Evolutionary conservation across 2,797 vertebrate genomes (phyloP).

Genomic region (Sebastolobus alascanus): DNA sequence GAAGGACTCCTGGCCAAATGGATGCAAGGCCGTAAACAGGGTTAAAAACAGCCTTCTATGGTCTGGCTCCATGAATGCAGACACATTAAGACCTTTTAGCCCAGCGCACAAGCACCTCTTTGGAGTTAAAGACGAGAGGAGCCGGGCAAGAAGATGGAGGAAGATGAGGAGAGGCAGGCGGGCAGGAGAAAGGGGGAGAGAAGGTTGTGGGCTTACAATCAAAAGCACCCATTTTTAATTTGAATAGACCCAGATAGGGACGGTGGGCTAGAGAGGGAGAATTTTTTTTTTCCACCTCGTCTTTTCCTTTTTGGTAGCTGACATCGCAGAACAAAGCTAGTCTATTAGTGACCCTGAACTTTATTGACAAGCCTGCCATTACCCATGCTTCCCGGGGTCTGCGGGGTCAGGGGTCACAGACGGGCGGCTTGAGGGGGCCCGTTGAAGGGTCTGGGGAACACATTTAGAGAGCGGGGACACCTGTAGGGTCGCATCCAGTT

Average conservation of each 20-base stretch:
- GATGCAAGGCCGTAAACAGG: constrained; percentile 96
- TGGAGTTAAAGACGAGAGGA: constrained; percentile 84
- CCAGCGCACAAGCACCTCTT: constrained; percentile 89
- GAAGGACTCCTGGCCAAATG: constrained; percentile 93
- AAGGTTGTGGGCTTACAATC: constrained; percentile 88
- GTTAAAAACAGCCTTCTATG: constrained; percentile 91
- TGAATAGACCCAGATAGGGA: constrained; percentile 75
- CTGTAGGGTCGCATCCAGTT: constrained; percentile 91
- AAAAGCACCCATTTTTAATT: constrained; percentile 84
- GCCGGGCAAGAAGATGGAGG: constrained; percentile 73
- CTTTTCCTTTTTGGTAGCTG: constrained; percentile 84
- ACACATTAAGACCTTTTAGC: constrained; percentile 96
- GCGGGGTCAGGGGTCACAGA: constrained; percentile 87
- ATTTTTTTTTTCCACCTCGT: constrained; percentile 28
- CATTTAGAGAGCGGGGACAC: constrained; percentile 92
- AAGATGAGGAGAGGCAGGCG: constrained; percentile 67
- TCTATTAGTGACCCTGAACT: constrained; percentile 95
- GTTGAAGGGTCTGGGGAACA: constrained; percentile 89
- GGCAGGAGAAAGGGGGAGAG: constrained; percentile 37
- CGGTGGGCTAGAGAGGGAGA: constrained; percentile 45
- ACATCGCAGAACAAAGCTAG: constrained; percentile 90
- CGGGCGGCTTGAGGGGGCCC: constrained; percentile 81
- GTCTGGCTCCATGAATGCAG: constrained; percentile 90
- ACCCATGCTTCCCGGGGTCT: constrained; percentile 89
- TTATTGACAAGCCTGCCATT: constrained; percentile 90